Evolutionary conservation across 2,113 vertebrate species (phyloP).

Genomic region (Urocynchramus pylzowi): DNA sequence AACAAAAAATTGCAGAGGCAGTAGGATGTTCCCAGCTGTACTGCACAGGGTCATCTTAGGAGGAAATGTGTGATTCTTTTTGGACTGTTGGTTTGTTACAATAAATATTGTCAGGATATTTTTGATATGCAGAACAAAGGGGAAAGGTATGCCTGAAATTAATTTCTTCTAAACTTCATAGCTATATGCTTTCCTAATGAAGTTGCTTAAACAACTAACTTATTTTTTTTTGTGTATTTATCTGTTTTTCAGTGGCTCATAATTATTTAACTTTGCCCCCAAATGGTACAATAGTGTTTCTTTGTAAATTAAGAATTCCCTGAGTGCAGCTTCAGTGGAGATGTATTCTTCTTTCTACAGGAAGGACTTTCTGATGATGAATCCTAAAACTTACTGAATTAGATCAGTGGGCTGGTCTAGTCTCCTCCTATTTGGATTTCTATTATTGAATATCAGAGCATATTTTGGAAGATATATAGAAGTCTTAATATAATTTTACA

Average conservation of each 20-base stretch:
- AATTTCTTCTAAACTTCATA: neutral
- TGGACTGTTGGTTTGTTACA: neutral
- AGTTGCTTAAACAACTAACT: neutral
- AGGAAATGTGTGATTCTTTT: neutral
- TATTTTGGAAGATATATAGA: neutral
- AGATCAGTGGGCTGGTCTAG: neutral
- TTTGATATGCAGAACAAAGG: neutral
- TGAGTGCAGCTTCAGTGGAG: neutral
- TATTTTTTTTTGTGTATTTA: neutral
- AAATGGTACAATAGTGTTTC: neutral
- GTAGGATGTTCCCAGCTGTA: neutral
- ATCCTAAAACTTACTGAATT: neutral
- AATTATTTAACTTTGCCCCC: neutral
- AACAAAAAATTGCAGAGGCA: neutral
- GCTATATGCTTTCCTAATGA: neutral
- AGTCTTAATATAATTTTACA: neutral
- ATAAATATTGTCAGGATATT: neutral
- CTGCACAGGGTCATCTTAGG: neutral
- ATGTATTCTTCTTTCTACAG: neutral
- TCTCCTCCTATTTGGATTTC: neutral
- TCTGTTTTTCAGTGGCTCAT: neutral
- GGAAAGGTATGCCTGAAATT: neutral
- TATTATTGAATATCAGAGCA: neutral
- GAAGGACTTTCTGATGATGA: neutral
- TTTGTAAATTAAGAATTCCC: neutral